Percentiles rank a stretch among this genome's conserved stretches.
These are phyloP conservation scores for Gibbula magus DNA, from an alignment of 2,888 invertebrate species.

Conservation along the genomic window DNA sequence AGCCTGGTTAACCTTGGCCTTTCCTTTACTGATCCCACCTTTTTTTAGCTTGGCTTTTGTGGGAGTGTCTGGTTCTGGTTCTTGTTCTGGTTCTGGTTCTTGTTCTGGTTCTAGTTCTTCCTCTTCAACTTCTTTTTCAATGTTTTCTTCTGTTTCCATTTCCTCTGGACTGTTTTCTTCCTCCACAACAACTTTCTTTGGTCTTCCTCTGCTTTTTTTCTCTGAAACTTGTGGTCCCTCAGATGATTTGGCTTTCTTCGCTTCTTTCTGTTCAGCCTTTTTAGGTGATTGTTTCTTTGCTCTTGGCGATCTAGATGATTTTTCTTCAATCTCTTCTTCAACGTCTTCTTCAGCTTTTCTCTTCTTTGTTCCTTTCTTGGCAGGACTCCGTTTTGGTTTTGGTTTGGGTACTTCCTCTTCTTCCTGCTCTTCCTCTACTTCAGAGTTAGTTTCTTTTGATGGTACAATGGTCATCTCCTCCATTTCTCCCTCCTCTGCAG, in stretches of 20 bases:
- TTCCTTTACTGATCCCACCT: not conserved
- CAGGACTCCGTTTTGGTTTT: not conserved
- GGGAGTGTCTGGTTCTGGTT: not conserved
- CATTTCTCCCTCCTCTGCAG: not conserved
- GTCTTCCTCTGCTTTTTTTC: not conserved
- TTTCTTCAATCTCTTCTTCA: too few relatives aligned
- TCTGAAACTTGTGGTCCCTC: not conserved
- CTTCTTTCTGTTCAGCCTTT: too few relatives aligned
- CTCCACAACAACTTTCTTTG: not conserved
- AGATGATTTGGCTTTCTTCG: not conserved
- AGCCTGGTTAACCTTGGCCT: constrained; percentile 9
- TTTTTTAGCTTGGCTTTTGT: not conserved
- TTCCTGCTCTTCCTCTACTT: constrained; percentile 3
- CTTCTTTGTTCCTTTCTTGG: not conserved
- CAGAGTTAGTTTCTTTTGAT: not conserved
- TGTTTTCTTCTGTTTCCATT: not conserved
- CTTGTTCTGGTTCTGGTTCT: too few relatives aligned
- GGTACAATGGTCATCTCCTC: not conserved
- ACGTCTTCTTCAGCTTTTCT: too few relatives aligned
- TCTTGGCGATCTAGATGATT: too few relatives aligned
- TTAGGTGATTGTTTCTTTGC: too few relatives aligned
- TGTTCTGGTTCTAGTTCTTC: not conserved
- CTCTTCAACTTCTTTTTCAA: not conserved
- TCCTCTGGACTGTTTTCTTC: not conserved
- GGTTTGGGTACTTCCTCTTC: not conserved